Base-by-base conservation (phyloP, 1,140 invertebrate species). In the Zaprionus camerounensis region DNA sequence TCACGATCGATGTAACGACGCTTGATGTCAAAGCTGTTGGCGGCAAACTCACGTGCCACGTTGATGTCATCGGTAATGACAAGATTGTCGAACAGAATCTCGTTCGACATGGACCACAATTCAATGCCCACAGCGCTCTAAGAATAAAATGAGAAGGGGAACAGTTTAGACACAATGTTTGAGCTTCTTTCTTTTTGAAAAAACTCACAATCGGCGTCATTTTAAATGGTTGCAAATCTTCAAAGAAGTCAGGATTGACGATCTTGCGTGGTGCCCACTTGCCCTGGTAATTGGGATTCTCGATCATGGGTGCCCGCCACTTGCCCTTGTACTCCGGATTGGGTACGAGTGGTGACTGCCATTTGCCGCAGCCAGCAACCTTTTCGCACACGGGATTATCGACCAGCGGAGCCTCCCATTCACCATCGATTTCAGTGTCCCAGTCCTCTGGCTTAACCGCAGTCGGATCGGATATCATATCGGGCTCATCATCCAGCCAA, bases 351-450 rank as follows among this genome's bases (percentile, higher is more conserved):
- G 97, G 97, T 55, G 97, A 94, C 78, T 96, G 96, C 97, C 99
- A 99, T 66, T 95, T 93, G 2, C 99, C 99, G 94, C 99, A 99
- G 4, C 99, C 99, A 5, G 96, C 94, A 11, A 95, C 96, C 74
- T 95, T 94, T 79, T 94, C 94, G 92, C 98, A 99, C n/a, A 94
- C 95, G 0, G 98, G 98, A 94, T 99, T 99, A 71, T 96, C 95
- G 34, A 99, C 96, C 61, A 98, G 94, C 1, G 98, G 97, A 17
- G 99, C 96, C 93, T 99, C 99, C 98, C 99, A 99, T 93, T 98
- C 97, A 1, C 99, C 99, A 94, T 99, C 99, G 96, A 99, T 99
- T 78, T 99, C 98, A 56, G 97, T 95, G 93, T 99, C 99, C 99
- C 99, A 99, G 93, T 99, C 98, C 1, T 95, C 95, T 0, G 98